Conservation (phyloP, 1,140 invertebrate genomes). For the Yoshiicerus persimilis region DNA sequence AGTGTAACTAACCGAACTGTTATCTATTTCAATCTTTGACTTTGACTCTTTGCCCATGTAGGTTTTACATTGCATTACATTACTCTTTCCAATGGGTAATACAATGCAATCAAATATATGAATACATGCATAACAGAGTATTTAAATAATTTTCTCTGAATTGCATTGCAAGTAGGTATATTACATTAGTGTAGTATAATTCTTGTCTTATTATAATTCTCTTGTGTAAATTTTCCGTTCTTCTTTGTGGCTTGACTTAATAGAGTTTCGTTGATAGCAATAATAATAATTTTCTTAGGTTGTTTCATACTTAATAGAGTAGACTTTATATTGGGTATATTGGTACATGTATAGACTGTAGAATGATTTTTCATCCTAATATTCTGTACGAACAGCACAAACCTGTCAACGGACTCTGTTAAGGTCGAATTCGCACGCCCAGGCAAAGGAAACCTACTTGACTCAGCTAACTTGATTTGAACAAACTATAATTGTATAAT, state of each 20-base stretch:
- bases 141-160: not conserved
- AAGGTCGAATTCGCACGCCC: constrained; percentile 9
- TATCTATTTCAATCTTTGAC: not conserved
- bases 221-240: not conserved
- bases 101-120: not conserved
- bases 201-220: not conserved
- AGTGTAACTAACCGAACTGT: not conserved
- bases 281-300: too few species aligned
- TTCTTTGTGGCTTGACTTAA: not conserved
- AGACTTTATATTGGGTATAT: too few species aligned
- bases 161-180: not conserved
- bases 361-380: not conserved
- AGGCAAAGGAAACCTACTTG: not conserved
- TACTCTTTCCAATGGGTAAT: not conserved
- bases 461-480: not conserved
- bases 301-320: too few species aligned
- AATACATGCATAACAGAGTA: not conserved
- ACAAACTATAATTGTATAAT: not conserved
- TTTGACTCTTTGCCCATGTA: not conserved
- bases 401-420: not conserved
- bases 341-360: too few species aligned
- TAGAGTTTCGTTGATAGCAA: too few species aligned
- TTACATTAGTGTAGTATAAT: not conserved
- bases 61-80: not conserved
- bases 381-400: not conserved